A percentile compares a stretch with the other conserved stretches of the same genome.
Conservation (phyloP, 2,797 vertebrate species). For the Gadopsis bispinosus region DNA sequence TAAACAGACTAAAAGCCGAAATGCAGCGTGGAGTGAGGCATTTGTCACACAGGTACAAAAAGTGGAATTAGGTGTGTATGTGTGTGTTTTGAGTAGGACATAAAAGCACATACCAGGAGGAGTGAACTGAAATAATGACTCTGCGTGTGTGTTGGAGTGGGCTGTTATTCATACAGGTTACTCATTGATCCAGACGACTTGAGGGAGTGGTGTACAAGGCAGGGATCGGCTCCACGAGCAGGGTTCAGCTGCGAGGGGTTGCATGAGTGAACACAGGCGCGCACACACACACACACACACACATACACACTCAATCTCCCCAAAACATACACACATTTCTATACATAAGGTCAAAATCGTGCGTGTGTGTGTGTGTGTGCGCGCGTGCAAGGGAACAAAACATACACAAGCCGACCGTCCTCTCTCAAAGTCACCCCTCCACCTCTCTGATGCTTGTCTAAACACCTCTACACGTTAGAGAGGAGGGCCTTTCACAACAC, state of each 20-base stretch:
- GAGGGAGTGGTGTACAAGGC: constrained; percentile 77
- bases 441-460: constrained; percentile 65
- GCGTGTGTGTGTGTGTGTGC: constrained; percentile 20
- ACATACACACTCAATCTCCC: constrained; percentile 5
- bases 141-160: constrained; percentile 45
- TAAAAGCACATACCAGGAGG: constrained; percentile 73
- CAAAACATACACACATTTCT: constrained; percentile 9
- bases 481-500: constrained; percentile 48
- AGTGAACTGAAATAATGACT: constrained; percentile 66
- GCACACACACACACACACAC: constrained; percentile 15
- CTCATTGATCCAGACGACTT: constrained; percentile 76
- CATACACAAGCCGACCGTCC: constrained; percentile 40
- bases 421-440: constrained; percentile 51
- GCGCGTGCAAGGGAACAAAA: constrained; percentile 29
- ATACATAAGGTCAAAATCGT: not conserved
- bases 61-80: constrained; percentile 43
- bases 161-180: constrained; percentile 76
- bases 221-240: constrained; percentile 60
- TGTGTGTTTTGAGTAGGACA: constrained; percentile 53
- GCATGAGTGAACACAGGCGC: constrained; percentile 58
- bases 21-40: constrained; percentile 24
- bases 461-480: constrained; percentile 54
- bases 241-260: constrained; percentile 46
- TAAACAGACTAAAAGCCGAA: constrained; percentile 70
- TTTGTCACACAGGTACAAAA: constrained; percentile 63